Conservation (phyloP, 2,797 vertebrate genomes). For the Xenops minutus region DNA sequence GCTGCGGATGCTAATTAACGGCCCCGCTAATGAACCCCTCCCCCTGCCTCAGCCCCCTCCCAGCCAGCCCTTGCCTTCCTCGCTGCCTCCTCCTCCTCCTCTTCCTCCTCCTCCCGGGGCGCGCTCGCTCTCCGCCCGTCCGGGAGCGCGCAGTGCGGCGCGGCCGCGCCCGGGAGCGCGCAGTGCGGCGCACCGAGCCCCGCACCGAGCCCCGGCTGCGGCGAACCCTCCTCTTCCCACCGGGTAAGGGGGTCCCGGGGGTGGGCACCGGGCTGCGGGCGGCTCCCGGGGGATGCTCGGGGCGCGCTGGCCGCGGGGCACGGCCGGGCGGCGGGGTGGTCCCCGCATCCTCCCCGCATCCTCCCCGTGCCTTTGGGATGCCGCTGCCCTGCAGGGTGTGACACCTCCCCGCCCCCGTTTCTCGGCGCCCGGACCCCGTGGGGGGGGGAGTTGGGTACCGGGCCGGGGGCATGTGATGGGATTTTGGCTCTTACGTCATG, state of each 20-base stretch:
- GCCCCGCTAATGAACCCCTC: background rate
- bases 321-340: background rate
- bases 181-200: slow-evolving; percentile 58
- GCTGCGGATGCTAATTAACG: slow-evolving; percentile 9
- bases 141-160: slow-evolving; percentile 39
- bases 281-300: background rate
- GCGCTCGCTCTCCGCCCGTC: background rate
- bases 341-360: rapidly evolving
- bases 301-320: background rate
- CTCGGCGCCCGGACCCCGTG: background rate
- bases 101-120: background rate
- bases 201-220: background rate
- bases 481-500: slow-evolving; percentile 15
- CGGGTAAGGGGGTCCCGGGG: background rate
- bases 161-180: slow-evolving; percentile 65
- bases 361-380: background rate
- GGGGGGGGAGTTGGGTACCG: background rate
- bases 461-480: background rate
- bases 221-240: background rate
- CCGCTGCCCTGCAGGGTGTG: background rate
- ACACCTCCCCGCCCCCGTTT: rapidly evolving
- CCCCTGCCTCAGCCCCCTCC: background rate
- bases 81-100: background rate
- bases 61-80: background rate
- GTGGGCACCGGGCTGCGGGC: background rate